Evolutionary conservation across 2,113 vertebrate species (phyloP).

Genomic region (Larimichthys polyactis): DNA sequence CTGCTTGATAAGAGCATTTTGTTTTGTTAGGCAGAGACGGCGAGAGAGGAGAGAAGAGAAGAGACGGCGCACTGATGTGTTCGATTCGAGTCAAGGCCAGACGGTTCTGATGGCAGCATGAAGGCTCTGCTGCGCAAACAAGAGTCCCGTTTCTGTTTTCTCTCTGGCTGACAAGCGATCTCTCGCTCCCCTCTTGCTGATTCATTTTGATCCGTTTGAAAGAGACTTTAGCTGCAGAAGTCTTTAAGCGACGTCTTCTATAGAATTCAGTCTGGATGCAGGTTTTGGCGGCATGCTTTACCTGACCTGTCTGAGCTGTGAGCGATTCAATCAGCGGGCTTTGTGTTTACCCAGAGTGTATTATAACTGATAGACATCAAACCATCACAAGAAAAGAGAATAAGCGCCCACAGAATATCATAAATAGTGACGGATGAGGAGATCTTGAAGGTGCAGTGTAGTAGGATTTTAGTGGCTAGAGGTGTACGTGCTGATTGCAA

Average conservation of each 20-base stretch:
- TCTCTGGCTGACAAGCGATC: constrained; percentile 4
- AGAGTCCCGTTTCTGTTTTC: constrained; percentile 24
- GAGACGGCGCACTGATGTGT: constrained; percentile 25
- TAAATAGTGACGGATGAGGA: no score
- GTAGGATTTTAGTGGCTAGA: no score
- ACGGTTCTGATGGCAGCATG: constrained; percentile 37
- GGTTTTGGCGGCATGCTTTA: no score
- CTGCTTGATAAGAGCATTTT: constrained; percentile 53
- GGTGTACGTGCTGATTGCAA: no score
- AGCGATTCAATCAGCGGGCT: not conserved
- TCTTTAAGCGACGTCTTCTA: no score
- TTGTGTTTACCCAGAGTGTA: not conserved
- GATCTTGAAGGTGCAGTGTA: no score
- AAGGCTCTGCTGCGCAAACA: constrained; percentile 55
- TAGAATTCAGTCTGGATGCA: no score
- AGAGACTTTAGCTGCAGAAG: not conserved
- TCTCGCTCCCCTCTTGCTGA: constrained; percentile 17
- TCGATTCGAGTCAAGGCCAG: constrained; percentile 64
- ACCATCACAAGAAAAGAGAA: not conserved
- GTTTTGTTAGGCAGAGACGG: constrained; percentile 45
- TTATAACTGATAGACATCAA: not conserved
- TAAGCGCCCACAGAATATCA: no score
- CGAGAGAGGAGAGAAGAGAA: constrained; percentile 6
- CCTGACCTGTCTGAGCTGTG: no score
- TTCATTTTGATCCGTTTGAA: constrained; percentile 8